Conservation (phyloP, 2,797 vertebrate species). For the Sebastes variabilis region DNA sequence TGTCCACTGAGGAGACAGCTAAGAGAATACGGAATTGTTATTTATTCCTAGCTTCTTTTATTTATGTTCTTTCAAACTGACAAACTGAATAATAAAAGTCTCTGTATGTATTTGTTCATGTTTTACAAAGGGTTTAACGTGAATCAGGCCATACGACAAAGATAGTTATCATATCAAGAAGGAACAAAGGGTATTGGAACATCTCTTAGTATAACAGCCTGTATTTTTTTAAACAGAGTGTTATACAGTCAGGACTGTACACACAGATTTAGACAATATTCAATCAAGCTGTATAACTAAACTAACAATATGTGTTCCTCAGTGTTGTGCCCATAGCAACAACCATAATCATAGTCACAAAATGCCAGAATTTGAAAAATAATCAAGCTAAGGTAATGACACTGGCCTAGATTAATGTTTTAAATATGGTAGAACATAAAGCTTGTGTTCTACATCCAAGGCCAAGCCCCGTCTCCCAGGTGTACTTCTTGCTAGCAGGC, state of each 20-base stretch:
- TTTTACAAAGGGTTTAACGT: no score
- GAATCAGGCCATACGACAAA: no score
- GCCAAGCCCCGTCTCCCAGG: constrained; percentile 43
- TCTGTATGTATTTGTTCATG: no score
- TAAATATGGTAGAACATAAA: constrained; percentile 17
- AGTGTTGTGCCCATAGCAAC: not conserved
- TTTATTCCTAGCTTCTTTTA: no score
- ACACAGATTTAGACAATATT: not conserved
- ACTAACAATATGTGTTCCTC: not conserved
- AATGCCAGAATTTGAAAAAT: not conserved
- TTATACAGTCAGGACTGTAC: not conserved
- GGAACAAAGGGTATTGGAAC: no score
- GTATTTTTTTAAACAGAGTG: not conserved
- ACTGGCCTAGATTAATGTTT: constrained; percentile 23
- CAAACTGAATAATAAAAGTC: no score
- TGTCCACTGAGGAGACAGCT: no score
- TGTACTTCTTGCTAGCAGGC: constrained; percentile 31
- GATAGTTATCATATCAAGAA: no score
- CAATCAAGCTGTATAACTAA: not conserved
- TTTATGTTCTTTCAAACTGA: no score
- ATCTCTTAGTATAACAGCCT: no score
- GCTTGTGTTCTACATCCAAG: constrained; percentile 33
- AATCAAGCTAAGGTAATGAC: constrained; percentile 1
- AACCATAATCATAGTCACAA: not conserved
- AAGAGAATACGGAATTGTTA: no score